These are phyloP conservation scores for Ammodytes marinus DNA, from an alignment of 2,113 vertebrate genomes.

Conservation along the genomic window DNA sequence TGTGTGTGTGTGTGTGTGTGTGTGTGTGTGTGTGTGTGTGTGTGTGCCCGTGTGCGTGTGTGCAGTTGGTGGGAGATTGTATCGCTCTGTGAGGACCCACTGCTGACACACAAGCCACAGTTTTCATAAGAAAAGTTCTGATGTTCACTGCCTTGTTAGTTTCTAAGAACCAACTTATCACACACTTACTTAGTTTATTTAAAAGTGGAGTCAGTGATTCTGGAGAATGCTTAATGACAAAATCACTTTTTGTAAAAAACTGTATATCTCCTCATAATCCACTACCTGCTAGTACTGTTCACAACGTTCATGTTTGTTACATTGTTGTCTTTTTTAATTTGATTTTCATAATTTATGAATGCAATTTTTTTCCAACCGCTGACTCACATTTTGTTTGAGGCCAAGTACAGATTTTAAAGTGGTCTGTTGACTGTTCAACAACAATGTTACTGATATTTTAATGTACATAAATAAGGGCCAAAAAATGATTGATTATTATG, in stretches of 20 bases:
- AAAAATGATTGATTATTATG: background rate
- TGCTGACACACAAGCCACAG: too few relatives aligned
- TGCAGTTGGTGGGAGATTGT: conserved; percentile 46
- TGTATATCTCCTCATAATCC: too few relatives aligned
- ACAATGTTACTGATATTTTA: background rate
- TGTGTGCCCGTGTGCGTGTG: conserved; percentile 29
- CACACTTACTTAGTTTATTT: background rate
- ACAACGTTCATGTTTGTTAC: background rate
- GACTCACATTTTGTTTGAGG: background rate
- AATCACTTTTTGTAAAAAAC: too few relatives aligned
- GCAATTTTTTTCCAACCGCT: background rate
- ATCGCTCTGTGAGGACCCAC: conserved; percentile 35
- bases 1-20: conserved; percentile 37
- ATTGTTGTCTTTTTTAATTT: background rate
- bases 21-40: conserved; percentile 41
- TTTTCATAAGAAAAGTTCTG: background rate
- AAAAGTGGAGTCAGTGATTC: too few relatives aligned
- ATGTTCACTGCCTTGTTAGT: conserved; percentile 5
- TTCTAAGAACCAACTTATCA: background rate
- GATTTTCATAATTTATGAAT: background rate
- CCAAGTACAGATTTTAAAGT: background rate
- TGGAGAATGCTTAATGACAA: too few relatives aligned
- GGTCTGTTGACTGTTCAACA: background rate
- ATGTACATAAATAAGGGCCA: background rate
- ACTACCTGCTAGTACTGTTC: background rate